phyloP scores from a whole-genome alignment of 2,888 invertebrate genomes.

The Rhogogaster chlorosoma region DNA sequence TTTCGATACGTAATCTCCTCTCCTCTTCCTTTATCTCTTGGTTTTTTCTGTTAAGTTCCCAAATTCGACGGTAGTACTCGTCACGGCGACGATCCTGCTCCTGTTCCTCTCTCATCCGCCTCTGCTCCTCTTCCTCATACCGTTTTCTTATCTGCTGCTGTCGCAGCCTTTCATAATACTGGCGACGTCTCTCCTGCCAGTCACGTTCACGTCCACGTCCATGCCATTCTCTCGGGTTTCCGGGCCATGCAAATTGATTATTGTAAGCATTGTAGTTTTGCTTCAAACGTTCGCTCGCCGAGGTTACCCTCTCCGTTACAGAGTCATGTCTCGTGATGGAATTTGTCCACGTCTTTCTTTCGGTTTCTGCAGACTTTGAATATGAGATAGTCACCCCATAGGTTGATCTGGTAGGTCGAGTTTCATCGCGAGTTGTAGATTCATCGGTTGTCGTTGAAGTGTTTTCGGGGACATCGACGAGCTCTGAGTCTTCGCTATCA shows the following conservation, averaged over 20 bases:
- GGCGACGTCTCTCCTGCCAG: background rate
- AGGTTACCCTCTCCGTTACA: background rate
- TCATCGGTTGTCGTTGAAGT: background rate
- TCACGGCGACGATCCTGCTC: background rate
- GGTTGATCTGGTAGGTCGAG: background rate
- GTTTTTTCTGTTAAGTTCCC: background rate
- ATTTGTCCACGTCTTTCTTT: background rate
- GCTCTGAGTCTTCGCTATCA: background rate
- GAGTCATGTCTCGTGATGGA: background rate
- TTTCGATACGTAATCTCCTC: background rate
- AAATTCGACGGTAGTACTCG: background rate
- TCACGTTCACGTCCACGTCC: background rate
- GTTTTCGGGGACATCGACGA: background rate
- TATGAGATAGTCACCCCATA: background rate
- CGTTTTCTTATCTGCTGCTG: background rate
- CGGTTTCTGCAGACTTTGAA: background rate
- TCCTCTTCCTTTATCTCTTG: background rate
- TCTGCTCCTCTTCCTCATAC: background rate
- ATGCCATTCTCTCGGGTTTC: background rate
- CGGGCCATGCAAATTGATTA: background rate
- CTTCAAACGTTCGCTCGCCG: background rate
- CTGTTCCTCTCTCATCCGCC: slow-evolving; percentile 13
- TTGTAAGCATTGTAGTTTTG: slow-evolving; percentile 36
- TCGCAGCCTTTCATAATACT: background rate
- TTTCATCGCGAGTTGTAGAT: background rate